These are phyloP conservation scores for Nicator chloris DNA, from an alignment of 2,113 vertebrate species.

Conservation along the genomic window DNA sequence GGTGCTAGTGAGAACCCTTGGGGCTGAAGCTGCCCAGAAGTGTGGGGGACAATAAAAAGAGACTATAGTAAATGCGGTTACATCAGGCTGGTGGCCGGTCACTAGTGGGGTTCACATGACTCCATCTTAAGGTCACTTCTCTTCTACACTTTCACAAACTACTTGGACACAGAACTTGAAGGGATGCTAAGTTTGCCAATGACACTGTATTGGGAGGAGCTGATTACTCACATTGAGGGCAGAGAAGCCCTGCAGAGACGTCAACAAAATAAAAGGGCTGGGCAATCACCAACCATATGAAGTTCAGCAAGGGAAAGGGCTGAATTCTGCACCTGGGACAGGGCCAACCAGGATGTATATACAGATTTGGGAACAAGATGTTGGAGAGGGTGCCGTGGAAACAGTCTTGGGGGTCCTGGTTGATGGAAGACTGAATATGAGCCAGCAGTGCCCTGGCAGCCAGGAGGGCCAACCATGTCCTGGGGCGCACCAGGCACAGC, in stretches of 20 bases:
- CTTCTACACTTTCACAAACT: background rate
- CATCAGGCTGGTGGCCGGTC: background rate
- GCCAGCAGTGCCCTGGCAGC: background rate
- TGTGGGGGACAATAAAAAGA: background rate
- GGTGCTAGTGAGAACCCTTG: background rate
- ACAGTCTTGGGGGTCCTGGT: background rate
- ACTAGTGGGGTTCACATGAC: background rate
- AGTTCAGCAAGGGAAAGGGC: background rate
- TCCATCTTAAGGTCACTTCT: background rate
- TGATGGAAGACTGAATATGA: background rate
- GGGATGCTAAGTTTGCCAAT: background rate
- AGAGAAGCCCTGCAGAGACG: background rate
- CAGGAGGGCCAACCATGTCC: accelerated
- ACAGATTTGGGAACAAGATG: background rate
- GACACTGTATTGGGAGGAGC: background rate
- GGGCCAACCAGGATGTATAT: background rate
- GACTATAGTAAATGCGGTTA: background rate
- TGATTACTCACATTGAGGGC: background rate
- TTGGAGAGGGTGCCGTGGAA: accelerated
- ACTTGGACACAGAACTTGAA: background rate
- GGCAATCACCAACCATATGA: background rate
- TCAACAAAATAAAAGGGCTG: background rate
- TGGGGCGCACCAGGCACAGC: background rate
- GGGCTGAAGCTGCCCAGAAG: background rate
- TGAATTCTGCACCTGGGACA: background rate